Percentiles rank a stretch among this genome's conserved stretches.
Conservation (phyloP, 2,113 vertebrate species). For the Myxocyprinus asiaticus region DNA sequence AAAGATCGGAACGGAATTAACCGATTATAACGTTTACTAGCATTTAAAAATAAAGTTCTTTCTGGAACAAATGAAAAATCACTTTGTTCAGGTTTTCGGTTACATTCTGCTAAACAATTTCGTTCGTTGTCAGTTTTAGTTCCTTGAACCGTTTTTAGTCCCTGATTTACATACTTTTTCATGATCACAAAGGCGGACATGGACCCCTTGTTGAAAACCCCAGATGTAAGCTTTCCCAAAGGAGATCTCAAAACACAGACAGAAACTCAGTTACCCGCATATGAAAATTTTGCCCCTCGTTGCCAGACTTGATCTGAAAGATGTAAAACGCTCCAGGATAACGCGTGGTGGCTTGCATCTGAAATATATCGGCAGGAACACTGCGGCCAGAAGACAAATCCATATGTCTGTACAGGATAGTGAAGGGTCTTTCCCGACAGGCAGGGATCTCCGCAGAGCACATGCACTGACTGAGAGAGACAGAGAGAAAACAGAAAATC, state of each 20-base stretch:
- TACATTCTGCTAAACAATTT: too few relatives aligned
- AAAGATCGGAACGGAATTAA: too few relatives aligned
- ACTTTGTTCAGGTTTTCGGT: too few relatives aligned
- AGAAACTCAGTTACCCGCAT: slow-evolving; percentile 84
- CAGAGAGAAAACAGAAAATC: slow-evolving; percentile 5
- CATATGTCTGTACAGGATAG: slow-evolving; percentile 94
- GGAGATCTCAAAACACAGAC: neutral
- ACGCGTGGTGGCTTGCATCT: slow-evolving; percentile 98
- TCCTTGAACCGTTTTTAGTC: too few relatives aligned
- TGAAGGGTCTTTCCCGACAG: slow-evolving; percentile 93
- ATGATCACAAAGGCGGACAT: too few relatives aligned
- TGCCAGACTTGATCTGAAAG: slow-evolving; percentile 97
- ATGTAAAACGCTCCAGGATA: slow-evolving; percentile 98
- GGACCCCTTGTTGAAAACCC: too few relatives aligned
- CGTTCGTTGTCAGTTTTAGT: too few relatives aligned
- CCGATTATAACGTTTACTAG: too few relatives aligned
- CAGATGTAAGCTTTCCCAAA: too few relatives aligned
- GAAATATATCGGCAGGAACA: slow-evolving; percentile 94
- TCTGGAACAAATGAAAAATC: too few relatives aligned
- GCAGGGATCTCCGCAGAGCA: slow-evolving; percentile 90
- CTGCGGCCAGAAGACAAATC: slow-evolving; percentile 90
- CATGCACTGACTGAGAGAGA: slow-evolving; percentile 88
- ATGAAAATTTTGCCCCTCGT: slow-evolving; percentile 93
- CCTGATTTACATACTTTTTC: too few relatives aligned
- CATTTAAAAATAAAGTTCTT: too few relatives aligned